Percentiles rank a stretch among this genome's conserved stretches.
Conservation (phyloP, 2,888 invertebrate species). For the Metellina segmentata region DNA sequence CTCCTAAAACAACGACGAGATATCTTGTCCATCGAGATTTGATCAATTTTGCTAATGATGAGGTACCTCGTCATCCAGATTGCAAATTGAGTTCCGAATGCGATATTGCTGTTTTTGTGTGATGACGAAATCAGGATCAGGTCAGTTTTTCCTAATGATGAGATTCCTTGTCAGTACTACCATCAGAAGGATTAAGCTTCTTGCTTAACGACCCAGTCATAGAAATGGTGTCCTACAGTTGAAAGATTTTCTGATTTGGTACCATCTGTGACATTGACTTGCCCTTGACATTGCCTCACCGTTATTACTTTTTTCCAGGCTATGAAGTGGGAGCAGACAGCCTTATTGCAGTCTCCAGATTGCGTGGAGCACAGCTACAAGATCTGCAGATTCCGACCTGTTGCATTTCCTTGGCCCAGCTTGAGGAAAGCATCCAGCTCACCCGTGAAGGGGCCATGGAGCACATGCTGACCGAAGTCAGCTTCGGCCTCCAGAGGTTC, state of each 20-base stretch:
- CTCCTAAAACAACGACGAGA: too few species aligned
- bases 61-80: too few species aligned
- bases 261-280: not conserved
- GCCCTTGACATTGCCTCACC: not conserved
- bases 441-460: conserved; percentile 17
- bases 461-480: conserved; percentile 58
- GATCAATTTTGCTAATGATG: too few species aligned
- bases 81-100: too few species aligned
- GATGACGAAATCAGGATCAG: too few species aligned
- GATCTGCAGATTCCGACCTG: conserved; percentile 84
- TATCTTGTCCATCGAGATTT: too few species aligned
- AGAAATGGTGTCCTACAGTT: too few species aligned
- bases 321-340: conserved; percentile 85
- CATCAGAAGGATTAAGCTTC: too few species aligned
- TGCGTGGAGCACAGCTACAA: conserved; percentile 84
- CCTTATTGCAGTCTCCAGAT: conserved; percentile 85
- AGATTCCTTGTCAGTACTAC: too few species aligned
- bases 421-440: conserved; percentile 34
- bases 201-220: too few species aligned
- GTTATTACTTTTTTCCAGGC: conserved; percentile 80
- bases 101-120: too few species aligned
- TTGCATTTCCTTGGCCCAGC: conserved; percentile 79
- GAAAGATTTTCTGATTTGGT: not conserved
- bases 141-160: too few species aligned
- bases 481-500: conserved; percentile 26